Evolutionary conservation across 1,140 invertebrate species (phyloP), one percentile per base, ranked within the genome.

Genomic region (Sarcophaga bullata): DNA sequence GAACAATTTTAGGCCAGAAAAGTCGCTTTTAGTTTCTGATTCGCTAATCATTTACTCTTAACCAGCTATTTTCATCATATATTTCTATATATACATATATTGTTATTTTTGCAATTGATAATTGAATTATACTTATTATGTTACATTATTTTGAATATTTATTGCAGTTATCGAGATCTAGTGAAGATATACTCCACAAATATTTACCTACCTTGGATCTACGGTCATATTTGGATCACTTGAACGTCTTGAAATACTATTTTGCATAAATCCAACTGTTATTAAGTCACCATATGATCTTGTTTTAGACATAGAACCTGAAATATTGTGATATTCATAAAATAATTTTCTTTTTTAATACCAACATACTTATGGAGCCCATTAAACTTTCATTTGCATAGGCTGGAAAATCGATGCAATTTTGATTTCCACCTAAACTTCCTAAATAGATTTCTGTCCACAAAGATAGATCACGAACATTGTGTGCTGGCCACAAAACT

Each of bases 371-470:
- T n/a, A 83, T 87, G 50, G 86, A 91, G 82, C 88, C 87, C 84
- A 90, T 90, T 78, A 90, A 86, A 81, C 91, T 89, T 46, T 92
- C 92, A 83, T 84, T 85, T 82, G 84, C 87, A 80, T 83, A 85
- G 76, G 85, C 78, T 48, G 87, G 86, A 84, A 86, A 84, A 85
- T 90, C 88, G 80, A 84, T 86, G 11, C 84, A 84, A 73, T 90
- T 90, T 86, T 88, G 88, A 52, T 50, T 50, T 19, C 75, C 75
- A 19, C 87, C 88, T 83, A 90, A 85, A 80, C 88, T 93, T 82
- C 94, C 94, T 83, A 96, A 91, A 91, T 97, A 97, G 37, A 98
- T 93, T 83, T 95, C 95, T 72, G 93, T 93, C 97, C 97, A 98
- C 82, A 98, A 91, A 50, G 93, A 92, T 86, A 98, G 92, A 87